Percentiles rank a stretch among this genome's conserved stretches.
Evolutionary conservation across 1,140 invertebrate species (phyloP).

Genomic region (Ostrea denselamellosa): DNA sequence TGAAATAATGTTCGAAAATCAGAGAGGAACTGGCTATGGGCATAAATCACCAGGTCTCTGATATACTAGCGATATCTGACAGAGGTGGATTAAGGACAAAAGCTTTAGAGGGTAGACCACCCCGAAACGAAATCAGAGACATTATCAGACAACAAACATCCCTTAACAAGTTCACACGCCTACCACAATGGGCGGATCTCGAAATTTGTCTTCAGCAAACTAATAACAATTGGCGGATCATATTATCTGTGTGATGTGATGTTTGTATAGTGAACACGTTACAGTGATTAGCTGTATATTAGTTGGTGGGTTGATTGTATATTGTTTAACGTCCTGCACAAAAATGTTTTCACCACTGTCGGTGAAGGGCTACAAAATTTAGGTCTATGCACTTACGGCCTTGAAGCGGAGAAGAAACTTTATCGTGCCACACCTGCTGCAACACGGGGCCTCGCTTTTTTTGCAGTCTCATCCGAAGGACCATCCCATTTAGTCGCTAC

Average conservation of each 20-base stretch:
- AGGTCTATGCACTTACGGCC: too few species aligned
- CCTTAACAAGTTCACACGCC: slow-evolving; percentile 19
- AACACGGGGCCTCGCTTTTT: too few species aligned
- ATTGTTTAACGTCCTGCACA: too few species aligned
- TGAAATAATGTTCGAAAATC: neutral
- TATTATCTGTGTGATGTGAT: neutral
- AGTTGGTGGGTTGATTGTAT: neutral
- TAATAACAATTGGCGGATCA: slow-evolving; percentile 10
- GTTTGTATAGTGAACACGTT: neutral
- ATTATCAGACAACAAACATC: neutral
- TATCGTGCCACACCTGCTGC: too few species aligned
- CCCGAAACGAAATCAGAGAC: neutral
- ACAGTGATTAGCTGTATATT: neutral
- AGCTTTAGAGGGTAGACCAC: neutral
- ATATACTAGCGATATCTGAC: neutral
- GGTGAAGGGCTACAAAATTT: too few species aligned
- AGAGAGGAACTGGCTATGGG: neutral
- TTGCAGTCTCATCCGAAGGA: too few species aligned
- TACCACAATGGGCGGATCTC: slow-evolving; percentile 2
- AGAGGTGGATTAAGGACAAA: slow-evolving; percentile 27
- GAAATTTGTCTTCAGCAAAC: neutral
- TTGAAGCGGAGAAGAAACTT: too few species aligned
- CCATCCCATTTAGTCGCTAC: too few species aligned
- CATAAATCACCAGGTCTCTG: neutral
- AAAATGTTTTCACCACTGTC: too few species aligned